Evolutionary conservation across 2,888 invertebrate genomes (phyloP).

Genomic region (Clusia tigrina): DNA sequence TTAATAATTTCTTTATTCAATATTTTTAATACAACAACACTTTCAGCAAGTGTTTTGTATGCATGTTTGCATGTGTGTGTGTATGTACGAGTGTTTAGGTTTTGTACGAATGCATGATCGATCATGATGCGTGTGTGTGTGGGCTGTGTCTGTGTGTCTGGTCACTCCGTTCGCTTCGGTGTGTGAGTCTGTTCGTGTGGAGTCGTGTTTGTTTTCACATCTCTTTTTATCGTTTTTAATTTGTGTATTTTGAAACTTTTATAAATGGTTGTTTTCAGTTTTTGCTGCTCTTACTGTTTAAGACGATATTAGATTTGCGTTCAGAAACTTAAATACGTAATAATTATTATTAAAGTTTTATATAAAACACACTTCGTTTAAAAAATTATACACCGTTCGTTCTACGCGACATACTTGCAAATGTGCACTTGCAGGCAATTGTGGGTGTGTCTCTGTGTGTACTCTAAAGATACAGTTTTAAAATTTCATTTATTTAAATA

Average conservation of each 20-base stretch:
- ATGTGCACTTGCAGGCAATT: not conserved
- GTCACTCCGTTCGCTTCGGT: conserved; percentile 19
- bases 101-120: no score
- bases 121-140: no score
- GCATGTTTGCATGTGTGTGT: conserved; percentile 14
- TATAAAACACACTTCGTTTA: not conserved
- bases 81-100: not conserved
- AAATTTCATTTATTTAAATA: conserved; percentile 1
- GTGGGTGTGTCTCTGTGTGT: not conserved
- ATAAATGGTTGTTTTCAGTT: conserved; percentile 10
- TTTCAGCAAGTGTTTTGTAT: conserved; percentile 23
- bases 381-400: not conserved
- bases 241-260: not conserved
- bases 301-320: not conserved
- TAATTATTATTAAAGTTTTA: not conserved
- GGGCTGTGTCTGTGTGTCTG: not conserved
- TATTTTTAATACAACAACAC: conserved; percentile 31
- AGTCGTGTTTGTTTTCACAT: conserved; percentile 8
- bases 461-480: not conserved
- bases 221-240: conserved; percentile 5
- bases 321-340: not conserved
- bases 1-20: conserved; percentile 34
- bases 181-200: conserved; percentile 4
- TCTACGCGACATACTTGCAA: no score
- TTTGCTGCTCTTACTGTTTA: conserved; percentile 7